Base-by-base conservation (phyloP, 2,797 vertebrate genomes). In the Gallinago solitaria region DNA sequence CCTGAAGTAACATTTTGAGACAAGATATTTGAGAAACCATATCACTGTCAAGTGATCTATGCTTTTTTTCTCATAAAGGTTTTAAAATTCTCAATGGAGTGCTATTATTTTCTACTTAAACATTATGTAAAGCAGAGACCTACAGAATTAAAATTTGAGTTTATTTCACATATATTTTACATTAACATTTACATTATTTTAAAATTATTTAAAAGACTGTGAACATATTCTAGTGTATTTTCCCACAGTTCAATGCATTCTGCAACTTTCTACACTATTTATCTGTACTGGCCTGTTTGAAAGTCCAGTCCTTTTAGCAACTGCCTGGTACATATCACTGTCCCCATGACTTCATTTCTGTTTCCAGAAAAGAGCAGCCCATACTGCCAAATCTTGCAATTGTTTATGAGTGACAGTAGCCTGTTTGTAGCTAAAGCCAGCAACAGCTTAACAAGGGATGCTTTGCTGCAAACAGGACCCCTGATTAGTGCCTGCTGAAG, bases 331-430 rank as follows among this genome's bases (percentile, higher is more conserved):
- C 71, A 25, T n/a, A 71, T 47, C 89, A 61, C 50, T 65, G 60
- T 74, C 61, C 68, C 87, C 82, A 75, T 96, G 80, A 96, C 71
- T 96, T 93, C 84, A 84, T 83, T 93, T 83, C 68, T 96, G 78
- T 64, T 90, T 91, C 81, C 61, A 96, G 89, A 85, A 96, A 87
- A 94, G 50, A 48, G 69, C 68, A 60, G 79, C 41, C 39, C 73
- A 57, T 48, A 91, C 88, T 95, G 95, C 94, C 95, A 96, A 92
- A 93, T 93, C 92, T 93, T 92, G 86, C 45, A 54, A 95, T 87
- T 96, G 93, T 95, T 95, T 90, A 95, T 92, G 90, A 95, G 59
- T 35, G 63, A 95, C 93, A 96, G 88, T 84, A 91, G 95, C 59
- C 63, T 59, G 88, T 78, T 94, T 95, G 92, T 94, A 90, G 80